A percentile compares a stretch with the other conserved stretches of the same genome.
Conservation (phyloP, 2,113 vertebrate genomes). For the Antechinus flavipes region DNA sequence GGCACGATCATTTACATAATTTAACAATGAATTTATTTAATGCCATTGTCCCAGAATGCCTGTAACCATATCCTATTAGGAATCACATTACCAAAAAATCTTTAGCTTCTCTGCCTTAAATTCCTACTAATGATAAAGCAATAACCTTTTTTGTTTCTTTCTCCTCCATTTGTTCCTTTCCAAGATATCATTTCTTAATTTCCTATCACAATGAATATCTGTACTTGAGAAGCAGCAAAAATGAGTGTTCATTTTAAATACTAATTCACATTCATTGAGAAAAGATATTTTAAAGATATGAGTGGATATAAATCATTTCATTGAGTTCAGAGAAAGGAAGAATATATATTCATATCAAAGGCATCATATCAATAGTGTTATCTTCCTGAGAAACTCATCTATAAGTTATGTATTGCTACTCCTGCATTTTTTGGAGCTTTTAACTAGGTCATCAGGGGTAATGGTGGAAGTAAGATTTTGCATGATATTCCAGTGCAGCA, state of each 20-base stretch:
- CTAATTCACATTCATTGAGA: not conserved
- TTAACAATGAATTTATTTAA: not conserved
- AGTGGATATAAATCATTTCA: not conserved
- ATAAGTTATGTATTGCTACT: not conserved
- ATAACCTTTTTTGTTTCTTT: not conserved
- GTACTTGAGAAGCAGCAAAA: not conserved
- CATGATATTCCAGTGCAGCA: not conserved
- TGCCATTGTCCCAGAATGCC: not conserved
- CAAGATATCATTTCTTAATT: not conserved
- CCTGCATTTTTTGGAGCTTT: not conserved
- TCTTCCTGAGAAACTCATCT: not conserved
- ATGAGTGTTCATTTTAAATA: not conserved
- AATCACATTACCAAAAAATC: not conserved
- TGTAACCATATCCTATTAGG: not conserved
- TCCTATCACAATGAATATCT: not conserved
- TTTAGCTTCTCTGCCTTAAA: not conserved
- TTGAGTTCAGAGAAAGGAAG: not conserved
- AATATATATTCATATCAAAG: not conserved
- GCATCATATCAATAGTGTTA: not conserved
- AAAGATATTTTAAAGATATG: not conserved
- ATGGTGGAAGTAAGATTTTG: not conserved
- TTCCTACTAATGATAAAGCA: not conserved
- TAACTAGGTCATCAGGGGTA: not conserved
- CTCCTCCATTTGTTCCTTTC: not conserved
- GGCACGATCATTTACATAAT: not conserved